Evolutionary conservation across 2,113 vertebrate species (phyloP).

Genomic region (Canis aureus): DNA sequence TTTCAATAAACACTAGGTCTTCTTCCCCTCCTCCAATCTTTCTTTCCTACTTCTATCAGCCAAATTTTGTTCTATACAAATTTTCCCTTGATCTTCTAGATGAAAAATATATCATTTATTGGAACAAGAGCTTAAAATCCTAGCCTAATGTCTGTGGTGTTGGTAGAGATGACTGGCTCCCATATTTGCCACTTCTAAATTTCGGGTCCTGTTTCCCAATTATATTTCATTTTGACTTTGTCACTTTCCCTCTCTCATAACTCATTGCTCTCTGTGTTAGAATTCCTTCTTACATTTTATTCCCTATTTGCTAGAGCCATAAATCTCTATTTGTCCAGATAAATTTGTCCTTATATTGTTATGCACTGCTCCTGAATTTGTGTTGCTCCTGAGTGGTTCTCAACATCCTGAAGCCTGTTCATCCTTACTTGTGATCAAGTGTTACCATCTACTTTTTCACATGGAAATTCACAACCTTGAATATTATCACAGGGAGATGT

Average conservation of each 20-base stretch:
- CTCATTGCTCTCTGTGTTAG: not conserved
- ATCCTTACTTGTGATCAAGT: not conserved
- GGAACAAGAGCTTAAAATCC: not conserved
- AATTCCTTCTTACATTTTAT: not conserved
- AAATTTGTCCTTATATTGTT: not conserved
- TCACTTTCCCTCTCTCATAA: not conserved
- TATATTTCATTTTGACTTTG: not conserved
- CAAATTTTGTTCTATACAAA: not conserved
- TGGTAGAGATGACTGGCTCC: not conserved
- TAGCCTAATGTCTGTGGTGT: not conserved
- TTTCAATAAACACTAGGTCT: not conserved
- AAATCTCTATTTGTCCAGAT: not conserved
- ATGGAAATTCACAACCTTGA: conserved; percentile 54
- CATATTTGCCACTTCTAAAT: not conserved
- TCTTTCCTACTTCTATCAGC: not conserved
- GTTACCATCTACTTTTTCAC: not conserved
- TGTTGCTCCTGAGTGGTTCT: not conserved
- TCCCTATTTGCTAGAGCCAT: not conserved
- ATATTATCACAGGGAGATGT: not conserved
- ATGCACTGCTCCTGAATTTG: not conserved
- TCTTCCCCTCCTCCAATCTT: not conserved
- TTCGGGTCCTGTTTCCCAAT: not conserved
- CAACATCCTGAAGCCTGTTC: not conserved
- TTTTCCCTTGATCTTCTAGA: not conserved
- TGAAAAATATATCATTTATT: not conserved